These are phyloP conservation scores for Oryctes rhinoceros DNA, from an alignment of 1,140 invertebrate species.

Conservation along the genomic window DNA sequence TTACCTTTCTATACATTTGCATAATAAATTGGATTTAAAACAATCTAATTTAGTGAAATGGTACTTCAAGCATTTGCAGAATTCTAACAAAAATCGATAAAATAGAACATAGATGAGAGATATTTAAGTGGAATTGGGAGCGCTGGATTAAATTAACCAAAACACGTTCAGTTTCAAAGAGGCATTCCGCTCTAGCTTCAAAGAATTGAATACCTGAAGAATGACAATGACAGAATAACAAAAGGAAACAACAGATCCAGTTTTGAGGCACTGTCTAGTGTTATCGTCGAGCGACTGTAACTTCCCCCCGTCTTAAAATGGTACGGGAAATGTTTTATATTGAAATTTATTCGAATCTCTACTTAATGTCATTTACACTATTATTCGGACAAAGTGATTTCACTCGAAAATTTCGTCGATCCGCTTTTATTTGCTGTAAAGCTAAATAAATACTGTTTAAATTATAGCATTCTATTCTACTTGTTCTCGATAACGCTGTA, in stretches of 20 bases:
- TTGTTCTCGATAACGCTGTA: too few relatives aligned
- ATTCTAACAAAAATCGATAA: neutral
- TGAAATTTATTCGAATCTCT: conserved; percentile 10
- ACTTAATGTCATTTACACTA: conserved; percentile 6
- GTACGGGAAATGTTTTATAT: neutral
- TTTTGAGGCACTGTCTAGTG: neutral
- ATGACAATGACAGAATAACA: conserved; percentile 15
- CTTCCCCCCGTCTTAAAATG: neutral
- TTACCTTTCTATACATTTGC: too few relatives aligned
- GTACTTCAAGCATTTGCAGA: neutral
- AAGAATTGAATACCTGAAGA: conserved; percentile 15
- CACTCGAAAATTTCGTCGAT: neutral
- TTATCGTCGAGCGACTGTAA: neutral
- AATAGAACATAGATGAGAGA: neutral
- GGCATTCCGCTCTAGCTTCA: neutral
- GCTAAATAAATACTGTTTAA: neutral
- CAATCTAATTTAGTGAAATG: neutral
- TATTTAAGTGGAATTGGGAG: neutral
- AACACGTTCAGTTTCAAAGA: conserved; percentile 4
- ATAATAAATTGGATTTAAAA: neutral
- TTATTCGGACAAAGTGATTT: neutral
- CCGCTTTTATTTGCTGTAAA: neutral
- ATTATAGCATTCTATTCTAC: too few relatives aligned
- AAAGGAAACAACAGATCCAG: neutral
- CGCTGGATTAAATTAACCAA: neutral